These are phyloP conservation scores for Channa maculata DNA, from an alignment of 2,113 vertebrate genomes.

Conservation along the genomic window DNA sequence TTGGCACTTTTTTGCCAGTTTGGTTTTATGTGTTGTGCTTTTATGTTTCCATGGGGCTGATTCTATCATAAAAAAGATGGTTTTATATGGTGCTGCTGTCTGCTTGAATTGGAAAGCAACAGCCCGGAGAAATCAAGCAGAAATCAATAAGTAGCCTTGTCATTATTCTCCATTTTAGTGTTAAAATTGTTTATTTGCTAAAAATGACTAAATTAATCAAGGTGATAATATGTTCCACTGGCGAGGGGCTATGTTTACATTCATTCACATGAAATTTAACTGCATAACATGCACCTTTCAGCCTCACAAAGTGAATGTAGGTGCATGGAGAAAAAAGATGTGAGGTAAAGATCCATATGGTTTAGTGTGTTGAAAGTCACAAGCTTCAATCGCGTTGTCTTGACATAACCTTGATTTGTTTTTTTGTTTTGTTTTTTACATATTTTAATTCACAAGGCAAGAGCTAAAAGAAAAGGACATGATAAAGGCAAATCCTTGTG, in stretches of 20 bases:
- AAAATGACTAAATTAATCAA: not conserved
- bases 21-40: conserved; percentile 27
- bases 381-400: conserved; percentile 39
- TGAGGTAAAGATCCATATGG: conserved; percentile 1
- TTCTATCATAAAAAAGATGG: conserved; percentile 25
- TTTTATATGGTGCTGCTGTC: conserved; percentile 7
- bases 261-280: conserved; percentile 10
- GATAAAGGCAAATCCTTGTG: conserved; percentile 55
- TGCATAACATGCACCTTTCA: not conserved
- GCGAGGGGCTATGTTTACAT: conserved; percentile 6
- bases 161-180: not conserved
- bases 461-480: conserved; percentile 4
- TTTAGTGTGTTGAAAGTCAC: not conserved
- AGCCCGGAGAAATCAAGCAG: not conserved
- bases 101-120: conserved; percentile 1
- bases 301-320: not conserved
- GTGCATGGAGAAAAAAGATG: not conserved
- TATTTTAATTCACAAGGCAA: conserved; percentile 60
- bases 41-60: conserved; percentile 21
- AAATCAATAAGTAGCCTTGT: conserved; percentile 23
- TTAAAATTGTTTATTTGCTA: conserved; percentile 2
- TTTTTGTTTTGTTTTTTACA: conserved; percentile 20
- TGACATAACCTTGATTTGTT: conserved; percentile 24
- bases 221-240: not conserved
- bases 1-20: conserved; percentile 10